Evolutionary conservation across 37 sponge, comb jelly and placozoan genomes (phyloP), one percentile per base, ranked within the genome.

Genomic region (Bolinopsis microptera): DNA sequence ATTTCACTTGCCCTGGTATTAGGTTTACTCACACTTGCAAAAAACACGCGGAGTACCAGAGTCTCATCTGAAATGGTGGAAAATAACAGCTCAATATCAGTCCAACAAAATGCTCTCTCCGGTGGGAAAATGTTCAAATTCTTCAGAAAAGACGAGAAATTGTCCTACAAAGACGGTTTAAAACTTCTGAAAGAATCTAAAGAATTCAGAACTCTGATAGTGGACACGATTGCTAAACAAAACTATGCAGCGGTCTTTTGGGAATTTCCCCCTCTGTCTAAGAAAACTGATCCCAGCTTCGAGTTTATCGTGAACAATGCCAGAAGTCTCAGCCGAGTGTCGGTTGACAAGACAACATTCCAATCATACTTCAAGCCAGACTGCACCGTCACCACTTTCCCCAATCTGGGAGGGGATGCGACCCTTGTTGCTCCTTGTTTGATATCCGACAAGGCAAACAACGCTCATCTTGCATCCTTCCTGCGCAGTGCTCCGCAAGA

Each of bases 191-290:
- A 86, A 34, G 18, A 39, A 38, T 86, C 90, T 23, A n/a, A 38
- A 24, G 61, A 41, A 23, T 86, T 86, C 22, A 86, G 90, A 40
- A 16, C 34, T 23, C 48, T 86, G 1, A 27, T 86, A 1, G 36
- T 9, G 9, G 32, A 28, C 30, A 86, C 61, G 8, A 41, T 86
- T 48, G 3, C 36, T 21, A 3, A 16, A 13, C 41, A 28, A 23
- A 38, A 86, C 32, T 86, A 41, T 34, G 36, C 90, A 40, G 90
- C 90, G 3, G 28, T 86, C 0, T 86, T 86, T 38, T 86, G 90
- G 90, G 90, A 86, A 38, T 41, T 86, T 41, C 90, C 90, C 1
- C 90, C 90, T 25, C 34, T 86, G 21, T 86, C 90, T 5, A 22
- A 22, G 31, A 24, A 33, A 9, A n/a, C 61, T 23, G 26, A 9